Evolutionary conservation across 2,113 vertebrate genomes (phyloP), one percentile per base, ranked within the genome.

Genomic region (Tragulus kanchil): DNA sequence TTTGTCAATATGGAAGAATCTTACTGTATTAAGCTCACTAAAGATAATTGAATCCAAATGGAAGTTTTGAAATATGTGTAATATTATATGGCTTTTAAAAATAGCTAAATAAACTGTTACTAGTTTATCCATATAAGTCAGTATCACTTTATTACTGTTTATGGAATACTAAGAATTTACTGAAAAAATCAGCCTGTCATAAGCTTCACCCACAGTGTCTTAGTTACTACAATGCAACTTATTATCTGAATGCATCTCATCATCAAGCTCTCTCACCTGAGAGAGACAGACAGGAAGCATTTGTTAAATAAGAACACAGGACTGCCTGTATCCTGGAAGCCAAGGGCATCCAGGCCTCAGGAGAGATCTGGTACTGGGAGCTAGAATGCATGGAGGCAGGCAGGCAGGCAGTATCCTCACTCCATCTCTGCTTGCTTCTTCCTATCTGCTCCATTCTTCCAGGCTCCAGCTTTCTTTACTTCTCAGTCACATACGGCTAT

Each of bases 1-100:
- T 75, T 93, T 93, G 25, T 92, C 65, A 93, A 26, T n/a, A 82
- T 14, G 93, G n/a, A 77, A 88, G 91, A 94, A 54, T 3, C 12
- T 89, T 45, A n/a, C 82, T 54, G 75, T 93, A 96, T 94, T 91
- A 84, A 52, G 6, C 26, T 89, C 4, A 67, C 36, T 90, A 64
- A 16, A 26, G 85, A 92, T 14, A 94, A 90, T 7, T 19, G 86
- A 69, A 91, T 87, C 23, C 85, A 69, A 95, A 91, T 93, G 81
- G 36, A 56, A 59, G 36, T 50, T 75, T 92, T 78, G 10, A 82
- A 69, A 77, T 89, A 65, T 36, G 52, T 85, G 5, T 83, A 78
- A 4, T 85, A 45, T 94, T 62, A 36, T 81, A 85, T 83, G 56
- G 10, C 87, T 95, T 94, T 89, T 82, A 10, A 59, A 83, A 87